Conservation (phyloP, 2,113 vertebrate genomes). For the Forbesichthys agassizii region DNA sequence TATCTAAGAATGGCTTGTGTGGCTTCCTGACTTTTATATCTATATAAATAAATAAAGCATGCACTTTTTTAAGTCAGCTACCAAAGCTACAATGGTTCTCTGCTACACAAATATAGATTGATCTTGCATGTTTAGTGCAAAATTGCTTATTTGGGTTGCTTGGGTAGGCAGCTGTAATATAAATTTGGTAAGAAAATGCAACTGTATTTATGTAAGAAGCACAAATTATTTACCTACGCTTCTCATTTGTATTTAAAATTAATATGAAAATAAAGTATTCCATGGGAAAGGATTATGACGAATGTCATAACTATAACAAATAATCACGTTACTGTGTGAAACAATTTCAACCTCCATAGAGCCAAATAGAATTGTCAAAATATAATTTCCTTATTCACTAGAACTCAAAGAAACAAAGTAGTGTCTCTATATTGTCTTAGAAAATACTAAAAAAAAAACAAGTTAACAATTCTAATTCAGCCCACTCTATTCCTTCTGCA, state of each 20-base stretch:
- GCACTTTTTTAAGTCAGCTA: constrained; percentile 35
- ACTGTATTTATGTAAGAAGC: background rate
- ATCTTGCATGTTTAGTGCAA: no score
- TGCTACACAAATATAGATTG: background rate
- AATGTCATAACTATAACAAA: constrained; percentile 13
- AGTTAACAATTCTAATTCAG: constrained; percentile 10
- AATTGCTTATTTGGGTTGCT: constrained; percentile 16
- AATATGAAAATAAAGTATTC: constrained; percentile 22
- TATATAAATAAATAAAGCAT: constrained; percentile 35
- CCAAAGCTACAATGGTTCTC: constrained; percentile 46
- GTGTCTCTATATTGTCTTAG: constrained; percentile 30
- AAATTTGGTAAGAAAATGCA: background rate
- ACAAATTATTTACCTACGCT: background rate
- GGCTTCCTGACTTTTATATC: no score
- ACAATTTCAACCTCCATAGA: constrained; percentile 36
- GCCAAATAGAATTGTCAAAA: constrained; percentile 48
- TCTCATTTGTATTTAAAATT: background rate
- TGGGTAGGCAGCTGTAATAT: constrained; percentile 23
- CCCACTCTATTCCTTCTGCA: constrained; percentile 21
- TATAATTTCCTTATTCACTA: constrained; percentile 43
- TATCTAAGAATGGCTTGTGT: constrained; percentile 5
- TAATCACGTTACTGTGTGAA: constrained; percentile 26
- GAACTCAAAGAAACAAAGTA: constrained; percentile 24
- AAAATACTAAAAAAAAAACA: constrained; percentile 56
- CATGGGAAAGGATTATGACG: background rate